A percentile compares a stretch with the other conserved stretches of the same genome.
phyloP scores from a whole-genome alignment of 2,113 vertebrate genomes.

The Tychaedon coryphoeus region DNA sequence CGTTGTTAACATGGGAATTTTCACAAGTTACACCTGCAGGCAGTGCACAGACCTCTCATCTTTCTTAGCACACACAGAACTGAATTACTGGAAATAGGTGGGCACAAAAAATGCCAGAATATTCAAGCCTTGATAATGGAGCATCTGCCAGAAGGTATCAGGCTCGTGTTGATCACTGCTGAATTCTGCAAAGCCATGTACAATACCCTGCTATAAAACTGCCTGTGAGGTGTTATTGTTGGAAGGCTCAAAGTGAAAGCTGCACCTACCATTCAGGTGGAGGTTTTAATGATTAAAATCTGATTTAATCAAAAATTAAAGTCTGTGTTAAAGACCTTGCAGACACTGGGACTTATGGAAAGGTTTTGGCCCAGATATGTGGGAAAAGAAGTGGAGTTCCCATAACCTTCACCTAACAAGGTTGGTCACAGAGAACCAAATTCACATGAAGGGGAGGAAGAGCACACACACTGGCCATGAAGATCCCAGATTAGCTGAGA shows the following conservation, averaged over 20 bases:
- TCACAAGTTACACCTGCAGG: background rate
- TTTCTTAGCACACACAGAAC: background rate
- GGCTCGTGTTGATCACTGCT: background rate
- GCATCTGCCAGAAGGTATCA: background rate
- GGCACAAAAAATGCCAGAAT: background rate
- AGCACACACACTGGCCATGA: background rate
- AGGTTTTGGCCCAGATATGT: background rate
- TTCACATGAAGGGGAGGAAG: background rate
- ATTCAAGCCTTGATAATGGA: background rate
- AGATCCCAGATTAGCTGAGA: background rate
- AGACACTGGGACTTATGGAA: rapidly evolving
- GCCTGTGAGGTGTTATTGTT: background rate
- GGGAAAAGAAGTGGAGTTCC: background rate
- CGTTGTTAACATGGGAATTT: background rate
- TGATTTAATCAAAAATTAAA: too few species aligned
- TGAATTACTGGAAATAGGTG: background rate
- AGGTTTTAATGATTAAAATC: background rate
- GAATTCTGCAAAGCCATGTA: background rate
- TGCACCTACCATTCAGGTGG: background rate
- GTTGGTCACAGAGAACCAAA: background rate
- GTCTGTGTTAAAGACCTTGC: background rate
- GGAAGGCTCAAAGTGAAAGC: background rate
- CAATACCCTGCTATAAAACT: background rate
- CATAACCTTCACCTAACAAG: background rate
- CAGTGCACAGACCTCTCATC: background rate